Conservation (phyloP, 2,113 vertebrate genomes). For the Maylandia zebra region DNA sequence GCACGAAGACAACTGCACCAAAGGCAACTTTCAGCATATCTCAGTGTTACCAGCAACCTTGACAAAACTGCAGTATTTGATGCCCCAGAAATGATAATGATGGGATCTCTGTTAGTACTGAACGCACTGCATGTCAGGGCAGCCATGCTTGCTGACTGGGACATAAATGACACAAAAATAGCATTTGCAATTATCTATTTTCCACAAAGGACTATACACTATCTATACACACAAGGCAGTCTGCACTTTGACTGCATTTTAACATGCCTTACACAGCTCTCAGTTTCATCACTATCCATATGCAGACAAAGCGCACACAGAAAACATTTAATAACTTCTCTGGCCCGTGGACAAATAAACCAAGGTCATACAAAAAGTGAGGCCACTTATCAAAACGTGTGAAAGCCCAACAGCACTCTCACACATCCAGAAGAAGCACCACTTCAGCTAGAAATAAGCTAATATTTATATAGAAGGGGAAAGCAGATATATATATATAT, state of each 20-base stretch:
- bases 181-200: not conserved
- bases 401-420: not conserved
- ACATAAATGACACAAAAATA: not conserved
- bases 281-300: not conserved
- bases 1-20: not conserved
- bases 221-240: not conserved
- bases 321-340: not conserved
- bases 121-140: not conserved
- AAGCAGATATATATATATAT: not conserved
- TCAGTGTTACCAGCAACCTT: not conserved
- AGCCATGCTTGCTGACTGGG: not conserved
- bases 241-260: not conserved
- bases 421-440: not conserved
- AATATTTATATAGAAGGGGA: conserved; percentile 5
- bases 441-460: conserved; percentile 1
- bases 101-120: not conserved
- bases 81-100: not conserved
- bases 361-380: not conserved
- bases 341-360: not conserved
- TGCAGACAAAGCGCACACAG: not conserved
- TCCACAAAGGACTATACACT: not conserved
- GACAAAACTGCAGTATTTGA: not conserved
- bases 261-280: not conserved
- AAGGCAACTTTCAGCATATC: not conserved
- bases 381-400: conserved; percentile 1